phyloP scores from a whole-genome alignment of 2,797 vertebrate species.

The Aselliscus stoliczkanus region DNA sequence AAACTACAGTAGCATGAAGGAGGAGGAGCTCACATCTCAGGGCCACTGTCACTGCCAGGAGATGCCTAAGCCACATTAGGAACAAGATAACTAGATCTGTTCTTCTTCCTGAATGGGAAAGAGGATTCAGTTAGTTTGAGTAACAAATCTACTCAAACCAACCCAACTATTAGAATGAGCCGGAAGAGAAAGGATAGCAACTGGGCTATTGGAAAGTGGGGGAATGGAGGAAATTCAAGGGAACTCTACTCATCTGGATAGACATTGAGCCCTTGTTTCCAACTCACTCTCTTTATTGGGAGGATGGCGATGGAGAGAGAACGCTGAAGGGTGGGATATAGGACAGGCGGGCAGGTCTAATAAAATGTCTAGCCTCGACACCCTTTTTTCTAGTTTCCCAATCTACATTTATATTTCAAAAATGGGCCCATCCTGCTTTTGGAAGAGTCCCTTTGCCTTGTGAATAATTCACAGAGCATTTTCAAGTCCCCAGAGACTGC shows the following conservation, averaged over 20 bases:
- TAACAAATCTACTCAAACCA: background rate
- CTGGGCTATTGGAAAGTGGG: background rate
- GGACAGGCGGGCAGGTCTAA: background rate
- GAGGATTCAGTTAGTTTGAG: background rate
- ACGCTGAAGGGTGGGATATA: background rate
- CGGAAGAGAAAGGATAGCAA: background rate
- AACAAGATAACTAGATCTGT: background rate
- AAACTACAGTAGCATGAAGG: background rate
- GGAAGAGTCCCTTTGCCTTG: conserved; percentile 4
- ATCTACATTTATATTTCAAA: background rate
- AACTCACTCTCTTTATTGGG: background rate
- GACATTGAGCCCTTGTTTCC: background rate
- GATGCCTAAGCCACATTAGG: background rate
- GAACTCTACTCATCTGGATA: background rate
- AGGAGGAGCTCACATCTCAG: background rate
- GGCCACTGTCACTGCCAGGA: background rate
- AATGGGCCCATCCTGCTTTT: background rate
- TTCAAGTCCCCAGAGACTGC: conserved; percentile 41
- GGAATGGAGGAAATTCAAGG: background rate
- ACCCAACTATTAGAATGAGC: background rate
- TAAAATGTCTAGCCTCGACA: background rate
- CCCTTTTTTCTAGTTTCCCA: background rate
- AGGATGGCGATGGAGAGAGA: background rate
- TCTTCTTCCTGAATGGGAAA: background rate
- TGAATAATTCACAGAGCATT: conserved; percentile 67